Evolutionary conservation across 30 jellyfish, hydroid and myxozoan species (phyloP), one percentile per base, ranked within the genome.

Genomic region (Mastigias papua): DNA sequence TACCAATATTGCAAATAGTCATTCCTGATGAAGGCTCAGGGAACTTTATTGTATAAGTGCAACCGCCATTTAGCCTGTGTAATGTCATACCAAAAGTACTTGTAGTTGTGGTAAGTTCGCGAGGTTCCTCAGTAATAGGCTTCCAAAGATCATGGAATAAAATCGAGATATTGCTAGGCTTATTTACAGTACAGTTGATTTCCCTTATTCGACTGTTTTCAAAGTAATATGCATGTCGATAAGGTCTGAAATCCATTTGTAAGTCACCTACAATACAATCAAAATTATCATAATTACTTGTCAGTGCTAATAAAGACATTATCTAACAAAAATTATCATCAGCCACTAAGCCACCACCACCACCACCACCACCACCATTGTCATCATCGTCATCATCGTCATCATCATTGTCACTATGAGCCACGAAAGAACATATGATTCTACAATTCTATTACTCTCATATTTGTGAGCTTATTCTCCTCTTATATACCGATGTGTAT

Each of bases 151-250:
- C 42, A 19, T 37, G 21, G 20, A 72, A 72, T 4, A 33, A 35
- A 35, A 72, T 20, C 2, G 83, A 72, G 9, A 72, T 15, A 37
- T 72, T 72, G 9, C 69, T n/a, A 33, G 83, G 83, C 37, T 72
- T 72, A 30, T 72, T 72, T 11, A 72, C 83, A 34, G 83, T 72
- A 35, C 83, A 72, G 48, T 34, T 32, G 35, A 72, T 34, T 1
- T 37, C 42, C 19, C 2, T 5, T 23, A 72, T 22, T 21, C 7
- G 9, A 20, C 4, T 5, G 7, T 25, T 25, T 34, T 34, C 17
- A 16, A 8, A 72, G 13, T 26, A 32, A 15, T 20, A 15, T 17
- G 1, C 34, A n/a, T 25, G 16, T 10, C 10, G 48, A 35, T 26
- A 7, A 9, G 83, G 67, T 8, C 34, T 35, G 25, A 72, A 23